Conservation (phyloP, 2,113 vertebrate species). For the Cardinalis cardinalis region DNA sequence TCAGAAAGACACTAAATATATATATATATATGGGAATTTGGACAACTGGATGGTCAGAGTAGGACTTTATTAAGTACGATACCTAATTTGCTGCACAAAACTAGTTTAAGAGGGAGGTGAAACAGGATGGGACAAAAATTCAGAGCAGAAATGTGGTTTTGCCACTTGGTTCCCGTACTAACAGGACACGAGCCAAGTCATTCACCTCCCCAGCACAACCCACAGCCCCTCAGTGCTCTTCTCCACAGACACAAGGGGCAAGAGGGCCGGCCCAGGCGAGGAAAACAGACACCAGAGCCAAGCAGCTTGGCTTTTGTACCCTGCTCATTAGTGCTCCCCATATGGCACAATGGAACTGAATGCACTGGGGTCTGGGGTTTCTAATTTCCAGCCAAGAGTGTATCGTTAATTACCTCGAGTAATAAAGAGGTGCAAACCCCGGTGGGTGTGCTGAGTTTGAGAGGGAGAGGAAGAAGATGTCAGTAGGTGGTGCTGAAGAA, state of each 20-base stretch:
- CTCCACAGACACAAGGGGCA: background rate
- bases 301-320: conserved; percentile 13
- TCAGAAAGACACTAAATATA: background rate
- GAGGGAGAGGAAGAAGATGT: background rate
- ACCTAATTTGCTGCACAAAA: background rate
- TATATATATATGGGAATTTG: background rate
- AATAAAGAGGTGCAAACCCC: background rate
- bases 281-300: background rate
- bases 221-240: background rate
- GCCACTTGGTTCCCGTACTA: background rate
- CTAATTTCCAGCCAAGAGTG: background rate
- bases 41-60: background rate
- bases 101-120: background rate
- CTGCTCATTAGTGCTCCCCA: background rate
- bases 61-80: background rate
- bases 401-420: background rate
- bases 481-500: conserved; percentile 61
- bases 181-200: background rate
- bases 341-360: background rate
- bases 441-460: fast-evolving
- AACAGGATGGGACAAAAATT: background rate
- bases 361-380: background rate
- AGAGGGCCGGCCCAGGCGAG: background rate
- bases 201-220: background rate
- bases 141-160: background rate